A percentile compares a stretch with the other conserved stretches of the same genome.
These are phyloP conservation scores for Apotomis turbidana DNA, from an alignment of 2,888 invertebrate species.

Conservation along the genomic window DNA sequence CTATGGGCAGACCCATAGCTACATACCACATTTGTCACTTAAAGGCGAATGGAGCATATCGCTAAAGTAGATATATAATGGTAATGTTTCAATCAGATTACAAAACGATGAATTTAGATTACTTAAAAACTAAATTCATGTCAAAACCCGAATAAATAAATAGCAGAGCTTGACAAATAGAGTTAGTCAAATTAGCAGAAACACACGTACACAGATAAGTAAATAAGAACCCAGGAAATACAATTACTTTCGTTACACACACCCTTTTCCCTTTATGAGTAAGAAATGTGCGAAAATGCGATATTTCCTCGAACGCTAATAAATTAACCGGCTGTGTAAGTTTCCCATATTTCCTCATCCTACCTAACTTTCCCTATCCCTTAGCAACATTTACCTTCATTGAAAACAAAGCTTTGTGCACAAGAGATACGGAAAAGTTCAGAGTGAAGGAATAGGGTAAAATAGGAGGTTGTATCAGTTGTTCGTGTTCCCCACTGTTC, in stretches of 20 bases:
- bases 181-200: too few relatives aligned
- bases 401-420: not conserved
- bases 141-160: too few relatives aligned
- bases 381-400: not conserved
- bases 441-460: not conserved
- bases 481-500: not conserved
- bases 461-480: slow-evolving; percentile 4
- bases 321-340: slow-evolving; percentile 20
- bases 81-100: too few relatives aligned
- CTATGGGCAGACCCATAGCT: too few relatives aligned
- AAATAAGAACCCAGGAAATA: not conserved
- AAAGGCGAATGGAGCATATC: too few relatives aligned
- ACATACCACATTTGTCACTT: too few relatives aligned
- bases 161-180: too few relatives aligned
- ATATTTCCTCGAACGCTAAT: slow-evolving; percentile 17
- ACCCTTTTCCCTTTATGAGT: slow-evolving; percentile 2
- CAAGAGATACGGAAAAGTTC: not conserved
- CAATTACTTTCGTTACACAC: slow-evolving; percentile 3
- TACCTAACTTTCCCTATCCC: not conserved
- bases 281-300: slow-evolving; percentile 11
- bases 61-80: too few relatives aligned
- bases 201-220: not conserved
- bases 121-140: too few relatives aligned
- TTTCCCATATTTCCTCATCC: slow-evolving; percentile 6
- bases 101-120: too few relatives aligned